Evolutionary conservation across 2,113 vertebrate genomes (phyloP).

Genomic region (Odontophorus gujanensis): DNA sequence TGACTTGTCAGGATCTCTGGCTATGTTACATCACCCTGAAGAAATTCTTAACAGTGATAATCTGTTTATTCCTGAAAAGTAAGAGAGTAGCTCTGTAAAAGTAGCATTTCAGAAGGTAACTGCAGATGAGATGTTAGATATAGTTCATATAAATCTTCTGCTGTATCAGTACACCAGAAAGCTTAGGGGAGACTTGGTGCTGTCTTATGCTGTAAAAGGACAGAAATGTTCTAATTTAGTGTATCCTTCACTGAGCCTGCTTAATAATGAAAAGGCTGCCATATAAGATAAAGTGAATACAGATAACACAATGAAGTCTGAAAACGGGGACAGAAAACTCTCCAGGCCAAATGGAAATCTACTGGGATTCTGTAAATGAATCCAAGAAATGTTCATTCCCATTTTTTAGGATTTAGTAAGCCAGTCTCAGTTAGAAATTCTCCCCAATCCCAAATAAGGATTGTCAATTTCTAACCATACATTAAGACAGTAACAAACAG

Average conservation of each 20-base stretch:
- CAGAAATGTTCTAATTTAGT: conserved; percentile 8
- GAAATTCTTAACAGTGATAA: background rate
- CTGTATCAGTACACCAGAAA: background rate
- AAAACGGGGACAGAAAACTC: conserved; percentile 41
- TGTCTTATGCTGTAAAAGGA: background rate
- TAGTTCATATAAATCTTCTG: background rate
- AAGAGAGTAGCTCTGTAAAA: background rate
- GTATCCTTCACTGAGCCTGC: background rate
- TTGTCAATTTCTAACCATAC: background rate
- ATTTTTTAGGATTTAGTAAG: background rate
- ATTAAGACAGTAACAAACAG: background rate
- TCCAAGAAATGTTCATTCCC: background rate
- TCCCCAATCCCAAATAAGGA: background rate
- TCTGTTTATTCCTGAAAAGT: background rate
- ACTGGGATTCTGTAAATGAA: conserved; percentile 36
- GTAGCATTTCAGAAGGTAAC: background rate
- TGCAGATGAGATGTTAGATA: background rate
- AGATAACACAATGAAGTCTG: conserved; percentile 27
- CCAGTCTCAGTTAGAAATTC: background rate
- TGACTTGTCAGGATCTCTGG: background rate
- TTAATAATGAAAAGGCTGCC: conserved; percentile 45
- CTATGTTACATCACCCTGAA: background rate
- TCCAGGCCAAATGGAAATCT: conserved; percentile 36
- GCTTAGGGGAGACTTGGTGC: background rate
- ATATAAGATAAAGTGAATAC: conserved; percentile 34